These are phyloP conservation scores for Pelecanus crispus DNA, from an alignment of 2,113 vertebrate species.

Conservation along the genomic window DNA sequence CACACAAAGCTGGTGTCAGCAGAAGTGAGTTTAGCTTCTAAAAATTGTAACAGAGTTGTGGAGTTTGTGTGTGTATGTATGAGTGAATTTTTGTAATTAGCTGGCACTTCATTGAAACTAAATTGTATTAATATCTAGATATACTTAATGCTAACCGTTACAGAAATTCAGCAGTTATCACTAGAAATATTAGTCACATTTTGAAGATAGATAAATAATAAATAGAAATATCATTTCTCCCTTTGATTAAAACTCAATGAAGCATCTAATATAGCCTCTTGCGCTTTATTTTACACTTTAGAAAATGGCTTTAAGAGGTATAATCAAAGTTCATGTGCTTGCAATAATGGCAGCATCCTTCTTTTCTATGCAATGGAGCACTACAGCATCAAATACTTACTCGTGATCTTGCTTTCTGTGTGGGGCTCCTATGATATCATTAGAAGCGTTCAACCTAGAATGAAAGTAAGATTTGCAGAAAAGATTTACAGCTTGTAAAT, in stretches of 20 bases:
- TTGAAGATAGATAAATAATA: slow-evolving; percentile 38
- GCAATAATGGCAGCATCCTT: neutral
- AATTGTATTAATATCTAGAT: neutral
- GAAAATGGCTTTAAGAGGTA: slow-evolving; percentile 23
- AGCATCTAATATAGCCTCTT: slow-evolving; percentile 30
- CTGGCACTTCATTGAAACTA: neutral
- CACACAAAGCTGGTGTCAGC: neutral
- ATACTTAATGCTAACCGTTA: neutral
- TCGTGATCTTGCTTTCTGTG: neutral
- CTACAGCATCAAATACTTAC: neutral
- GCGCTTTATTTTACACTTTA: slow-evolving; percentile 14
- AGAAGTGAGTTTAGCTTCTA: neutral
- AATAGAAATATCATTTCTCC: slow-evolving; percentile 30
- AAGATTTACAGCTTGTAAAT: neutral
- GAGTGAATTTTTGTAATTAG: neutral
- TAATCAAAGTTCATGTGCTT: slow-evolving; percentile 33
- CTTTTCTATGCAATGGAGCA: neutral
- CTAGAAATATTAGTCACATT: neutral
- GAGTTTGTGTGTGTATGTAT: neutral
- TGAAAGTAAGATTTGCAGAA: neutral
- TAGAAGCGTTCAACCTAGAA: neutral
- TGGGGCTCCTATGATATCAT: neutral
- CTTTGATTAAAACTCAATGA: slow-evolving; percentile 59
- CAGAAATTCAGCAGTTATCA: slow-evolving; percentile 15
- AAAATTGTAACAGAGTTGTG: neutral